Evolutionary conservation across 2,888 invertebrate species (phyloP), one percentile per base, ranked within the genome.

Genomic region (Rapana venosa): DNA sequence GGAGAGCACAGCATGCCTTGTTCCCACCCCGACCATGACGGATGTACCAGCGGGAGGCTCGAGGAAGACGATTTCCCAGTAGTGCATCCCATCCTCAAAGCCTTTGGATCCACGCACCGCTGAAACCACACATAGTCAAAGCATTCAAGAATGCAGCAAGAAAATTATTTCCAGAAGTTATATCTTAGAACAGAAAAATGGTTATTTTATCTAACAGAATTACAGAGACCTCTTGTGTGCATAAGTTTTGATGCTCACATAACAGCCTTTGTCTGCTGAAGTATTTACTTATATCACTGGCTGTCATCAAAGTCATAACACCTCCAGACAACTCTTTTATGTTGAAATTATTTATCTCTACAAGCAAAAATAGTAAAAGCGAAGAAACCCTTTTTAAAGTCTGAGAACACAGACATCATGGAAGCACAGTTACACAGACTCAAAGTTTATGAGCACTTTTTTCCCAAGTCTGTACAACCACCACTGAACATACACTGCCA

Each of bases 11-110:
- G 94, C 93, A 36, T 93, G 91, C 35, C 92, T 90, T 32, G 94
- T 95, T 17, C 94, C 95, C 0, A 95, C 92, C 13, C 95, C 95
- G 36, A 95, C 91, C 95, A 95, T 95, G 13, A 95, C 93, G n/a
- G 95, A 94, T 66, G 94, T 94, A 30, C 95, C 95, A 74, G 84
- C 90, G 26, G 94, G 93, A 26, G 95, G 94, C 88, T 95, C 95
- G 74, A 94, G 90, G 87, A 95, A 94, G 86, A 92, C 91, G 13
- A 95, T 92, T 90, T 95, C 95, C 95, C 95, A 95, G 90, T 94
- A 94, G 88, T 95, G 94, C 87, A 93, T 93, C 0, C 95, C 95
- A 84, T 93, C 92, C 36, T 90, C 90, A 90, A 94, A 93, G n/a
- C 93, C 93, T 87, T 92, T 94, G 61, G 90, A 93, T 6, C 93